phyloP scores from a whole-genome alignment of 2,113 vertebrate genomes.

The Zapornia atra region DNA sequence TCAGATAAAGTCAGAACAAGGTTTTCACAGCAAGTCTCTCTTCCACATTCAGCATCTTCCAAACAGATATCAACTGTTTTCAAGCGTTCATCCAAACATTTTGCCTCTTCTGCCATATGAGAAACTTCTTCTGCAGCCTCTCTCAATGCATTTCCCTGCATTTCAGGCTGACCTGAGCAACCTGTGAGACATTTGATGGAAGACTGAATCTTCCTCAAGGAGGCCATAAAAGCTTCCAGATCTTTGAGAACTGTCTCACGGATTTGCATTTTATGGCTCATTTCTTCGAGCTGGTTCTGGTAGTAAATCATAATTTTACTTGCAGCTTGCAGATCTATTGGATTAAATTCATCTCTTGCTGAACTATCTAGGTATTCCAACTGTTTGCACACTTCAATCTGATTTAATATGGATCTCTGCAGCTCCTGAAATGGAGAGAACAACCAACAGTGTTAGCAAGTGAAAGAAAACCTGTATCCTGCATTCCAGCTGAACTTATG shows the following conservation, averaged over 20 bases:
- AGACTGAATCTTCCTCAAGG: slow-evolving; percentile 76
- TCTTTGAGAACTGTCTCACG: slow-evolving; percentile 78
- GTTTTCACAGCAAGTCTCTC: slow-evolving; percentile 80
- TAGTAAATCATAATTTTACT: slow-evolving; percentile 76
- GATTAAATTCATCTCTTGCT: slow-evolving; percentile 73
- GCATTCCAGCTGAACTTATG: neutral
- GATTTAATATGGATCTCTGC: slow-evolving; percentile 66
- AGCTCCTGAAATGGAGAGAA: slow-evolving; percentile 64
- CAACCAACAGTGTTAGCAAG: neutral
- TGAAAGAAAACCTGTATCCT: neutral
- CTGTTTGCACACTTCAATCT: slow-evolving; percentile 80
- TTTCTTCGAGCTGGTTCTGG: slow-evolving; percentile 81
- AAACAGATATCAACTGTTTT: slow-evolving; percentile 74
- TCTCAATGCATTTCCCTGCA: slow-evolving; percentile 58
- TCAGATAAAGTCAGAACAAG: slow-evolving; percentile 75
- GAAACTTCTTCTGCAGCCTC: slow-evolving; percentile 71
- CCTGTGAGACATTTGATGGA: slow-evolving; percentile 60
- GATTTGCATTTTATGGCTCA: slow-evolving; percentile 77
- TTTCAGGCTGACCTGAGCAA: neutral
- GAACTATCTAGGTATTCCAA: slow-evolving; percentile 72
- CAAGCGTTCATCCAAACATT: slow-evolving; percentile 82
- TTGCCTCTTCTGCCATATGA: slow-evolving; percentile 81
- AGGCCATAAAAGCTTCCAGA: slow-evolving; percentile 85
- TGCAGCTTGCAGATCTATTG: slow-evolving; percentile 77
- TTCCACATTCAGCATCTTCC: slow-evolving; percentile 66